Percentiles rank a stretch among this genome's conserved stretches.
Evolutionary conservation across 2,797 vertebrate species (phyloP).

Genomic region (Fratercula arctica): DNA sequence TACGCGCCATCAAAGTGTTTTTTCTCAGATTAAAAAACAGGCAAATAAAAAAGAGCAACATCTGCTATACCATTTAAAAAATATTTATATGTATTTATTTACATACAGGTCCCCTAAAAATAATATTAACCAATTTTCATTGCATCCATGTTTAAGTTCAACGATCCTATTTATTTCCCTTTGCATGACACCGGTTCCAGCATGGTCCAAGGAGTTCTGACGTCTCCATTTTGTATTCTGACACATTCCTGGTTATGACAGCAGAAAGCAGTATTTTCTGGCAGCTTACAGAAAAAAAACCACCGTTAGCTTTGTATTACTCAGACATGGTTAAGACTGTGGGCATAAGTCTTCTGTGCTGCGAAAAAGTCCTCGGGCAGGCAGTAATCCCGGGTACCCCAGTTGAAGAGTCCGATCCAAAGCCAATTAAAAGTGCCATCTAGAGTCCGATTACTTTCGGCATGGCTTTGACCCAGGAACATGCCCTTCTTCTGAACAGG

Average conservation of each 20-base stretch:
- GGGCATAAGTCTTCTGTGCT: neutral
- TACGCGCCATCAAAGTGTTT: fast-evolving
- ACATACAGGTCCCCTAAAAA: neutral
- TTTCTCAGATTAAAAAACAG: neutral
- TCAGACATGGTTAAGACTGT: conserved; percentile 10
- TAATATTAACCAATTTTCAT: neutral
- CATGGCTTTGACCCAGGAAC: conserved; percentile 20
- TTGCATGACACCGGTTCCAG: neutral
- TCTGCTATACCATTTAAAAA: neutral
- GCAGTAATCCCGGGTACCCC: neutral
- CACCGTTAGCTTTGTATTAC: neutral
- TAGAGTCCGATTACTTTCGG: neutral
- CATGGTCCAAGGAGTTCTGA: neutral
- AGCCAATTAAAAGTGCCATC: neutral
- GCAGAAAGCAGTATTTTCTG: conserved; percentile 9
- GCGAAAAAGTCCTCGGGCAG: neutral
- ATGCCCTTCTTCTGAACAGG: conserved; percentile 50
- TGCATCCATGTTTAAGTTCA: neutral
- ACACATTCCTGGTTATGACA: neutral
- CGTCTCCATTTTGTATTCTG: conserved; percentile 14
- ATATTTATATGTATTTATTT: neutral
- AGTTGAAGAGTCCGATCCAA: neutral
- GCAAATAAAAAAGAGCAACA: neutral
- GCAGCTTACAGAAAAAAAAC: conserved; percentile 1
- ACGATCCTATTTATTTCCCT: neutral